Base-by-base conservation (phyloP, 2,113 vertebrate genomes). In the Oxyura jamaicensis region DNA sequence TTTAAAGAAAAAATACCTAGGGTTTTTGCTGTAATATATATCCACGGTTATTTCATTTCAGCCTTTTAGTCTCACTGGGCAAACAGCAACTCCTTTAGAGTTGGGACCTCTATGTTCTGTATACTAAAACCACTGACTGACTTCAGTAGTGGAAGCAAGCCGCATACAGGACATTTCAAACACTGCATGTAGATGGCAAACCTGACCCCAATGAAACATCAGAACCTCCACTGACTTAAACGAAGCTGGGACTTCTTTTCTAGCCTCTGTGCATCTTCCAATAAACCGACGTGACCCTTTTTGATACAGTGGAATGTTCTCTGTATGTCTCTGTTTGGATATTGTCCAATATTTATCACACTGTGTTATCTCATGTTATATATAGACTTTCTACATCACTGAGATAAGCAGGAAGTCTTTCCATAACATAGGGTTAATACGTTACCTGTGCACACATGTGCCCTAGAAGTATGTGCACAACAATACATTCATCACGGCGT, bases 301-400 rank as follows among this genome's bases (percentile, higher is more conserved):
- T 68, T 60, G 46, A 39, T 23, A 17, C 5, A 0, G 0, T 36
- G 53, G 69, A 76, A 86, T 0, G 17, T 16, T 73, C 71, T 17
- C 11, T 12, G 0, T 33, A 39, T 71, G 77, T 42, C 75, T 93
- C 60, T 76, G 31, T 68, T 71, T 62, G 65, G 53, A 10, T 56
- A 52, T 84, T 81, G 60, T 63, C 68, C 67, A 63, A 31, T 42
- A 84, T 87, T 91, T 73, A 75, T 79, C 14, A 78, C 10, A 29
- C 18, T 11, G 29, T 1, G 19, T 48, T 91, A 91, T 89, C 81
- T 85, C 84, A 62, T 66, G 44, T 55, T n/a, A 42, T n/a, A 39
- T 23, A 18, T 31, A 85, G 59, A 56, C 55, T 78, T 75, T 75
- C 68, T 67, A 67, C 26, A 21, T 29, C 7, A 19, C 60, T 81